A percentile compares a stretch with the other conserved stretches of the same genome.
These are phyloP conservation scores for Aix galericulata DNA, from an alignment of 2,113 vertebrate genomes.

Conservation along the genomic window DNA sequence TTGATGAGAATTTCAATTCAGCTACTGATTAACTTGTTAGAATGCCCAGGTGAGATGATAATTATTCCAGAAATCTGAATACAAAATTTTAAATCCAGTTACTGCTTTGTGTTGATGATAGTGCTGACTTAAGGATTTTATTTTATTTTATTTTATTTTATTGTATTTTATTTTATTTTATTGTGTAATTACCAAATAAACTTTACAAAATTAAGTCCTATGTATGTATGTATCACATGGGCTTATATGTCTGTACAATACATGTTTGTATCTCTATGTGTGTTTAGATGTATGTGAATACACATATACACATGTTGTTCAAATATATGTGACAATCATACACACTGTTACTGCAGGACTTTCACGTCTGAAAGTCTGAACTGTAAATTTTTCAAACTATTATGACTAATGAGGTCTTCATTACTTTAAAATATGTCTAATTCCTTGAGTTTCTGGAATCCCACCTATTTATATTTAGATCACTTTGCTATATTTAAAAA, in stretches of 20 bases:
- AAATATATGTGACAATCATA: not conserved
- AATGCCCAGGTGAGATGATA: slow-evolving; percentile 62
- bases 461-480: not conserved
- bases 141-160: not conserved
- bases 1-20: slow-evolving; percentile 61
- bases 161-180: not conserved
- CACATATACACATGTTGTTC: not conserved
- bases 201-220: not conserved
- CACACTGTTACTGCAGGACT: not conserved
- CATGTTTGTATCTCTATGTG: not conserved
- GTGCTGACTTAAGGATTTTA: not conserved
- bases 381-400: not conserved
- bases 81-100: slow-evolving; percentile 42
- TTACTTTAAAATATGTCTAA: not conserved
- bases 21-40: slow-evolving; percentile 63
- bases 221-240: not conserved
- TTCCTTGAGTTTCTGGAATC: not conserved
- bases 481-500: not conserved
- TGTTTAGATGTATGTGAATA: not conserved
- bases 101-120: not conserved
- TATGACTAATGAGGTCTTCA: not conserved
- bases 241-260: not conserved
- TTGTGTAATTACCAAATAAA: not conserved
- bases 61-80: slow-evolving; percentile 54
- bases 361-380: not conserved